Base-by-base conservation (phyloP, 2,888 invertebrate genomes). In the Belgica antarctica region DNA sequence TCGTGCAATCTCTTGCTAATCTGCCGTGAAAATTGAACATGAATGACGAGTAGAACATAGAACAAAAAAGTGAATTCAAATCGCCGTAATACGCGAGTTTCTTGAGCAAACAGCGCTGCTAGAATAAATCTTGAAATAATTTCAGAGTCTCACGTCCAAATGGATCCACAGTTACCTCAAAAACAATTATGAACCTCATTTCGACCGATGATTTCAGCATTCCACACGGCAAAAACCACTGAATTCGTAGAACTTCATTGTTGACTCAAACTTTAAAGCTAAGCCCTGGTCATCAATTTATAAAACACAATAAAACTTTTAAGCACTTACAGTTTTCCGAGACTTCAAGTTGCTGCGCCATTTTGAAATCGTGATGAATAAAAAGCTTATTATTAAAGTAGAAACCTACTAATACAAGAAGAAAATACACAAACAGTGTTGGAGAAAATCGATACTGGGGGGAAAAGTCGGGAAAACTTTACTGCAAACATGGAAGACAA, bases 371-470 rank as follows among this genome's bases (percentile, higher is more conserved):
- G 2, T 24, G 59, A 15, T 12, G 25, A 27, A 59, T 7, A 52
- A 19, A 12, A 59, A 4, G 22, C 3, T 7, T n/a, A 22, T 8
- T 59, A 27, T 59, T 27, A 4, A 59, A 27, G 59, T 31, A 46
- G 25, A 17, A 65, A 46, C 46, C 27, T 65, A 65, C 65, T 47
- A 65, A 65, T 57, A 68, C 68, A 68, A 31, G 68, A 57, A 27
- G 27, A 25, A 57, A 28, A 27, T 25, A 68, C 25, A 31, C 28
- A 27, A 27, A 27, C 28, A 24, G 47, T 19, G 41, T 25, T 66
- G 47, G 57, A 66, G 59, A 68, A 68, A 68, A 68, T 68, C 68
- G 68, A 68, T 68, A 68, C 24, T 31, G 52, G 25, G 36, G 27
- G 65, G 25, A 65, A 63, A 63, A 36, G 31, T 62, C 34, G 34